Base-by-base conservation (phyloP, 1,140 invertebrate species). In the Microplitis mediator region DNA sequence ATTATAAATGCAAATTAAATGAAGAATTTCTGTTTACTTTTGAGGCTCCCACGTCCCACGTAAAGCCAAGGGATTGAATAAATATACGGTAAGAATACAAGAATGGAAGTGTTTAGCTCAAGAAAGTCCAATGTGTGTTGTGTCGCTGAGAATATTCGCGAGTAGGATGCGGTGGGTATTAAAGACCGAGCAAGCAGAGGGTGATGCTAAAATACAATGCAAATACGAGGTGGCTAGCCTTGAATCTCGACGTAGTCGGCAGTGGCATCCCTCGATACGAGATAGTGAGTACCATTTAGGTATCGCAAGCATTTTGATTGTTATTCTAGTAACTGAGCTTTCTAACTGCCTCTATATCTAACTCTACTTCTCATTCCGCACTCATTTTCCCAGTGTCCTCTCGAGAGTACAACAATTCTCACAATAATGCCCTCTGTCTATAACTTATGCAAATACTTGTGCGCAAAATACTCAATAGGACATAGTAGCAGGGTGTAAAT, bases 161-260 rank as follows among this genome's bases (percentile, higher is more conserved):
- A 34, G 36, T 34, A 70, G 36, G 45, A 71, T 64, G 50, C 23
- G 69, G 39, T 69, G 13, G 56, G 50, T 39, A 62, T 39, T 32
- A 9, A 64, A 13, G 52, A 58, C 13, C 3, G 14, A 14, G 23
- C 35, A 5, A 14, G 35, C 8, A 61, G 72, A 72, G 31, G 68
- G 23, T 61, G 64, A 51, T 77, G 77, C 79, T 80, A 77, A 80
- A 83, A 80, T 67, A 78, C 75, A 78, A 80, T 81, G 75, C 70
- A 81, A 80, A 78, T 79, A 81, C 62, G 56, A 54, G n/a, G 72
- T 72, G 73, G 77, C 63, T 76, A 75, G 39, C 77, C 79, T 82
- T 78, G 77, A 74, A 66, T 54, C 39, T 35, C 36, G 45, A 23
- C 36, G 16, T 39, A n/a, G 52, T 39, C 50, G 35, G 34, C 54